phyloP scores from a whole-genome alignment of 2,113 vertebrate species.

The Microtus pennsylvanicus region DNA sequence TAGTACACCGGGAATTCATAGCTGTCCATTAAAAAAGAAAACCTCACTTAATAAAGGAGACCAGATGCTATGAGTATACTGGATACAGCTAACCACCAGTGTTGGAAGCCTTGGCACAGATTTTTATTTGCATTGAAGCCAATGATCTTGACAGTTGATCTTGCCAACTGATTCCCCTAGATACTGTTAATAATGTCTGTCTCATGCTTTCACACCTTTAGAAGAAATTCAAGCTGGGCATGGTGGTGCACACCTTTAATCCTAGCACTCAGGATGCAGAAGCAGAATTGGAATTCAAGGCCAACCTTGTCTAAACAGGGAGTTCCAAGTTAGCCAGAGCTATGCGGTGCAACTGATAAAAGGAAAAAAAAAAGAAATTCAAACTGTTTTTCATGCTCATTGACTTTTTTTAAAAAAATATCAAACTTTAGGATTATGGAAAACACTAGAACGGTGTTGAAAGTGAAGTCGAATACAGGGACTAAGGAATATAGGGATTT shows the following conservation, averaged over 20 bases:
- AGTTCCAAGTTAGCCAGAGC: not conserved
- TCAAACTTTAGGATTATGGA: not conserved
- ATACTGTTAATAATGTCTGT: not conserved
- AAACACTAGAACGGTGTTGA: not conserved
- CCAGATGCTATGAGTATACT: not conserved
- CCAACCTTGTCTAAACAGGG: not conserved
- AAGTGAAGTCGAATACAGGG: not conserved
- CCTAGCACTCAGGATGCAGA: not conserved
- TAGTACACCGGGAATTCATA: not conserved
- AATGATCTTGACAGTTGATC: not conserved
- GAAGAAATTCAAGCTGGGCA: not conserved
- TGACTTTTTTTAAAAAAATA: not conserved
- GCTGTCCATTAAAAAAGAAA: not conserved
- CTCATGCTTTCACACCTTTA: not conserved
- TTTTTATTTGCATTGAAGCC: not conserved
- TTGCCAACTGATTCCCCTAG: not conserved
- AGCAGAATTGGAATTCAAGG: not conserved
- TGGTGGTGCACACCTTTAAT: not conserved
- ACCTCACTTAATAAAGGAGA: not conserved
- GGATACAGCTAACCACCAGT: not conserved
- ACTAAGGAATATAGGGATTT: constrained; percentile 7
- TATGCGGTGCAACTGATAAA: not conserved
- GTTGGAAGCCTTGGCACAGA: not conserved
- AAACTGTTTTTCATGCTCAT: not conserved
- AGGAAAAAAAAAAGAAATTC: not conserved